A percentile compares a stretch with the other conserved stretches of the same genome.
Evolutionary conservation across 2,888 invertebrate genomes (phyloP).

Genomic region (Myathropa florea): DNA sequence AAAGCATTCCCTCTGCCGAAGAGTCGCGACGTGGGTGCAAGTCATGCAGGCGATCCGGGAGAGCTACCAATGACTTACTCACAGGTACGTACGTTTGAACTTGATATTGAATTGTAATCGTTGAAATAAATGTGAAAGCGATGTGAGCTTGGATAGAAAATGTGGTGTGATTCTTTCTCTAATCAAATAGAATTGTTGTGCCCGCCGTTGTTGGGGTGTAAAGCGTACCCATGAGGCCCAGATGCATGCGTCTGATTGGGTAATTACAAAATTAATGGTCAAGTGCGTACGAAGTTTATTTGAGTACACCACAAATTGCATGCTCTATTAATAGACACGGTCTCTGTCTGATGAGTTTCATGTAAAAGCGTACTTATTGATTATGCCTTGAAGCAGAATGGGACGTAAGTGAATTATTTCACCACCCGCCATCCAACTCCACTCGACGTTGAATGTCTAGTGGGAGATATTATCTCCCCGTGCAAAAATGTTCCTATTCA

Average conservation of each 20-base stretch:
- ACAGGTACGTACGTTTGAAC: conserved; percentile 82
- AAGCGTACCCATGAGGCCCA: neutral
- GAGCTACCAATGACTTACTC: conserved; percentile 88
- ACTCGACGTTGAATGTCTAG: neutral
- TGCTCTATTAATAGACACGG: neutral
- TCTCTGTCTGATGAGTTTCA: neutral
- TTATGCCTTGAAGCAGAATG: neutral
- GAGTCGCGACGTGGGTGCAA: conserved; percentile 62
- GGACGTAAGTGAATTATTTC: neutral
- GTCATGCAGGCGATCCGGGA: conserved; percentile 73
- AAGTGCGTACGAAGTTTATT: neutral
- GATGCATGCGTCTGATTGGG: neutral
- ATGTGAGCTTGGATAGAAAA: neutral
- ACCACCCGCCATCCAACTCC: neutral
- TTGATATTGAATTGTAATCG: conserved; percentile 14
- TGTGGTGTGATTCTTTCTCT: neutral
- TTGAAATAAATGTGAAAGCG: neutral
- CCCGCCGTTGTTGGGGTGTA: neutral
- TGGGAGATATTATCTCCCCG: neutral
- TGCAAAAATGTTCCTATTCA: neutral
- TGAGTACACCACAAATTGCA: neutral
- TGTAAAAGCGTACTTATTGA: neutral
- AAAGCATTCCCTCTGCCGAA: conserved; percentile 89
- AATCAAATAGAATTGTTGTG: neutral
- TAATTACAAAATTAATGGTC: neutral